Base-by-base conservation (phyloP, 2,113 vertebrate species). In the Pteruthius melanotis region DNA sequence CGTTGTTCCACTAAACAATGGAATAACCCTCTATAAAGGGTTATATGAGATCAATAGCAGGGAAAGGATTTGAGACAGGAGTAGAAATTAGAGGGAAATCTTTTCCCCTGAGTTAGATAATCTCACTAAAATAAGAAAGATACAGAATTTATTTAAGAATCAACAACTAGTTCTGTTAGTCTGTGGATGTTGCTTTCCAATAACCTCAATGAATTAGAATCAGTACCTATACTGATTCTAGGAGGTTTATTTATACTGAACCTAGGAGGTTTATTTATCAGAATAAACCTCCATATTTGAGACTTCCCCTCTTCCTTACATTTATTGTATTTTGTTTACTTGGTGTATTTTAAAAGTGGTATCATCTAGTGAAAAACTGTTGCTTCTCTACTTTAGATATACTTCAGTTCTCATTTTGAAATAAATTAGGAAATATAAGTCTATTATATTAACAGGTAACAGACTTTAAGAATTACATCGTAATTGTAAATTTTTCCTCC, bases 401-500 rank as follows among this genome's bases (percentile, higher is more conserved):
- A 95, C 60, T 93, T 79, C 69, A 74, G 65, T 37, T 92, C 53
- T 71, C 59, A 75, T 79, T 96, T 94, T 70, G 57, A 88, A 82
- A 75, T 92, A 95, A 87, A 77, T 75, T 90, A 92, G 84, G 71
- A 88, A 93, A 85, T 82, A 80, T 56, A 96, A 88, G 89, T 75
- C 31, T 44, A 15, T 74, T 20, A n/a, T 15, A n/a, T 24, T 44
- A 15, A 35, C 14, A 80, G 33, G 31, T 20, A 61, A 52, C 4
- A 13, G 24, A 45, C 63, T 79, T 92, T 3, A 30, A 80, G 92
- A 96, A 97, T 91, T 95, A 96, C 74, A 80, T 45, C 66, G 52
- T 87, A 94, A 97, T 87, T 95, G 70, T 94, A 95, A 96, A 95
- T 92, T 93, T 75, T 91, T 72, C 83, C 75, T 82, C 83, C 88